Base-by-base conservation (phyloP, 2,113 vertebrate genomes). In the Nothobranchius kuhntae region DNA sequence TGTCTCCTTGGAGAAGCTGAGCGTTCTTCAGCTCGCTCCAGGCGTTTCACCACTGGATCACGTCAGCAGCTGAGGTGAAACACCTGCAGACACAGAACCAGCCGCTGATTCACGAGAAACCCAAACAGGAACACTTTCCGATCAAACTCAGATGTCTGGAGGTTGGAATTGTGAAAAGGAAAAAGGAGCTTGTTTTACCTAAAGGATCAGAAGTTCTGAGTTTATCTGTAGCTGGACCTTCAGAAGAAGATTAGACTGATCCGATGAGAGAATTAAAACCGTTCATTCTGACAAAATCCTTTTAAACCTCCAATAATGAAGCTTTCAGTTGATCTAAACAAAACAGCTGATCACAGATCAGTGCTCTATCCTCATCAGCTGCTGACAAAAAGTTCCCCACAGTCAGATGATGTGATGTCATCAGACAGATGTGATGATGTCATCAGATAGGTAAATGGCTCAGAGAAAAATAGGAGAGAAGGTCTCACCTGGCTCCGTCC, bases 401-500 rank as follows among this genome's bases (percentile, higher is more conserved):
- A n/a, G 9, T 45, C 10, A 4, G 5, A 12, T 10, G 14, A 9
- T 7, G 48, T 58, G 68, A 68, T 40, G 53, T 72, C 68, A 72
- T 45, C 72, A 52, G 26, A 14, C 40, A 24, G 14, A 21, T 42
- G 26, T 35, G 50, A 42, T 63, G 48, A 63, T 10, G 48, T 51
- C 61, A 42, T 63, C 30, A 24, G 48, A 15, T 35, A 52, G 48
- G n/a, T 14, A 9, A 52, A 38, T 2, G n/a, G 38, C 53, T 55
- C 40, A 40, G 14, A 40, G n/a, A 21, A 3, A 15, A 59, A 53
- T 26, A 24, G 59, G 53, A 52, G 7, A 24, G 45, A 48, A 6
- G 21, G 14, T 2, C 77, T 79, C 66, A 79, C 77, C 77, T 65
- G 66, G 6, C 9, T 35, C 50, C 30, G 48, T 52, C 45, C 52